Evolutionary conservation across 1,140 invertebrate species (phyloP), one percentile per base, ranked within the genome.

Genomic region (Gryon sp.): DNA sequence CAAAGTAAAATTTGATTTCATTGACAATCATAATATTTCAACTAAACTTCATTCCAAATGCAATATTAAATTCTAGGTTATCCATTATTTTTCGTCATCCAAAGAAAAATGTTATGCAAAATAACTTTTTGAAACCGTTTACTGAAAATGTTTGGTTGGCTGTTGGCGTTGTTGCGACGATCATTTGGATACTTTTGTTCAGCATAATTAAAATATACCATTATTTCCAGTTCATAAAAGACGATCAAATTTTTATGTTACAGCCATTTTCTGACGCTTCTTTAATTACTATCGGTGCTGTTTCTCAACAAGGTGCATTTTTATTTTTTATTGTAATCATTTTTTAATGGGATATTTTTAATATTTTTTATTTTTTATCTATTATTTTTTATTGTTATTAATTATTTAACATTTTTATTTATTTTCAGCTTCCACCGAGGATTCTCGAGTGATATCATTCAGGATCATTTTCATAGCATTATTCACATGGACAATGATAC

Each of bases 71-170:
- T n/a, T 36, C 24, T 3, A 92, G 91, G 48, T 86, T 90, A 2
- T 89, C 88, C 41, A 91, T 93, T 65, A 91, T 93, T 26, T 92
- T 93, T 62, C 89, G 92, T 4, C 92, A 93, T 84, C 92, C 92
- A 0, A 91, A 90, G 57, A 89, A 87, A 1, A 90, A 86, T 75
- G 89, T 90, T 11, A 84, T 92, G 72, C 88, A 89, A 48, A 91
- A 91, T 62, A 90, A 76, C 1, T 86, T 87, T 55, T 30, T 87
- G 0, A 83, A 82, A 30, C 84, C 85, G 6, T 81, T 87, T 1
- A 16, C 24, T 1, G 3, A 41, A 6, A 38, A 69, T 9, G 79
- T 83, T 5, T 87, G 85, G 85, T 83, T 65, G 45, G 11, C 78
- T 2, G 38, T 68, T 6, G 9, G 72, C 4, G 18, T 70, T n/a